These are phyloP conservation scores for Lymantria dispar DNA, from an alignment of 2,888 invertebrate species.

Conservation along the genomic window DNA sequence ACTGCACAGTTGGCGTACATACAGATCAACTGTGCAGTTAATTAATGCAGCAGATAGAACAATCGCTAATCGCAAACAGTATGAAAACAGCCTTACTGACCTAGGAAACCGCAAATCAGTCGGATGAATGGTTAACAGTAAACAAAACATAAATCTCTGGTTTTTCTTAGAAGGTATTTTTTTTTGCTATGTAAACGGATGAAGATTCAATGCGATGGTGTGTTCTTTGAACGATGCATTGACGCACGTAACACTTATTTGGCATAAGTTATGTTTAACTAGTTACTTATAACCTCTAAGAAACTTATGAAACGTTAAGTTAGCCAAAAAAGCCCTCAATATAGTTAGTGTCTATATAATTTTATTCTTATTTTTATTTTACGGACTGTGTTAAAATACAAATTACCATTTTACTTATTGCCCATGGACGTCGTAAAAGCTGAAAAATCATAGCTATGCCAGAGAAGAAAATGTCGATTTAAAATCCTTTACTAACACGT, in stretches of 20 bases:
- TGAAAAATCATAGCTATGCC: too few species aligned
- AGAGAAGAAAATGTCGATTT: too few species aligned
- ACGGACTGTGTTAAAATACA: too few species aligned
- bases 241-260: neutral
- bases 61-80: neutral
- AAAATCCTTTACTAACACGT: too few species aligned
- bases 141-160: neutral
- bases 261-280: neutral
- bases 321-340: too few species aligned
- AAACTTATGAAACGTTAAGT: neutral
- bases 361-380: too few species aligned
- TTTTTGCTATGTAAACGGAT: neutral
- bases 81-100: neutral
- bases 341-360: too few species aligned
- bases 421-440: too few species aligned
- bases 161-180: neutral
- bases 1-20: too few species aligned
- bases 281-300: neutral
- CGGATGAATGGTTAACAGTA: slow-evolving; percentile 4
- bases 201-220: neutral
- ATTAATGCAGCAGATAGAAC: too few species aligned
- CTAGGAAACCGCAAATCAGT: slow-evolving; percentile 3
- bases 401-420: too few species aligned
- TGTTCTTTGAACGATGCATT: neutral
- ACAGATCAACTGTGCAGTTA: too few species aligned